phyloP scores from a whole-genome alignment of 2,113 vertebrate genomes.

The Beaufortia kweichowensis region DNA sequence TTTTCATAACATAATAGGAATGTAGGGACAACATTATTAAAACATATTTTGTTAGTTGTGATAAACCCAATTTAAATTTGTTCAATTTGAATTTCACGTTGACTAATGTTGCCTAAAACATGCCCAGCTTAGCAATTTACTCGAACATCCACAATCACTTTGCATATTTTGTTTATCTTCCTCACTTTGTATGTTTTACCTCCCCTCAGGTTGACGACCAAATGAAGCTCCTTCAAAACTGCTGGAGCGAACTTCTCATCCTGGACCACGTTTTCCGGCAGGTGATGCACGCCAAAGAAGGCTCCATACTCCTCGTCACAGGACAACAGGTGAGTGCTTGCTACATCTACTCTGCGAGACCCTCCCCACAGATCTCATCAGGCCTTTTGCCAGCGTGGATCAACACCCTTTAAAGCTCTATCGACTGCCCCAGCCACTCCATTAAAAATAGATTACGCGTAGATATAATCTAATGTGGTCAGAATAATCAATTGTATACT shows the following conservation, averaged over 20 bases:
- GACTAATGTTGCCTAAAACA: too few relatives aligned
- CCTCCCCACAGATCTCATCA: slow-evolving; percentile 48
- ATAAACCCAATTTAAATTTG: too few relatives aligned
- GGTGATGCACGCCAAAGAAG: slow-evolving; percentile 94
- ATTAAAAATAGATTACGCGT: slow-evolving; percentile 70
- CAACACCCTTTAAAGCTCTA: slow-evolving; percentile 60
- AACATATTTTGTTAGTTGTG: too few relatives aligned
- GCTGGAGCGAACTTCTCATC: slow-evolving; percentile 98
- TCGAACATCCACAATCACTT: background rate
- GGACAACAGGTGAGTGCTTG: slow-evolving; percentile 90
- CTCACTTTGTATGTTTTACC: background rate
- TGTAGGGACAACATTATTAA: too few relatives aligned
- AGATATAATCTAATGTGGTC: slow-evolving; percentile 64
- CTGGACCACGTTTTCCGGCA: slow-evolving; percentile 97
- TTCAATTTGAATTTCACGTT: too few relatives aligned
- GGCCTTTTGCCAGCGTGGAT: slow-evolving; percentile 49
- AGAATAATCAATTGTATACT: slow-evolving; percentile 66
- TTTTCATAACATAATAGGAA: too few relatives aligned
- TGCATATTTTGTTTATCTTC: background rate
- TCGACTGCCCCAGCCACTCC: slow-evolving; percentile 60
- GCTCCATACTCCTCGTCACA: slow-evolving; percentile 93
- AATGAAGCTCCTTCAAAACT: slow-evolving; percentile 99
- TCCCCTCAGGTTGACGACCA: slow-evolving; percentile 92
- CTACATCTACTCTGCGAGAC: background rate
- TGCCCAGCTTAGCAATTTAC: too few relatives aligned